Percentiles rank a stretch among this genome's conserved stretches.
phyloP scores from a whole-genome alignment of 2,888 invertebrate species.

The Dryobotodes eremita region DNA sequence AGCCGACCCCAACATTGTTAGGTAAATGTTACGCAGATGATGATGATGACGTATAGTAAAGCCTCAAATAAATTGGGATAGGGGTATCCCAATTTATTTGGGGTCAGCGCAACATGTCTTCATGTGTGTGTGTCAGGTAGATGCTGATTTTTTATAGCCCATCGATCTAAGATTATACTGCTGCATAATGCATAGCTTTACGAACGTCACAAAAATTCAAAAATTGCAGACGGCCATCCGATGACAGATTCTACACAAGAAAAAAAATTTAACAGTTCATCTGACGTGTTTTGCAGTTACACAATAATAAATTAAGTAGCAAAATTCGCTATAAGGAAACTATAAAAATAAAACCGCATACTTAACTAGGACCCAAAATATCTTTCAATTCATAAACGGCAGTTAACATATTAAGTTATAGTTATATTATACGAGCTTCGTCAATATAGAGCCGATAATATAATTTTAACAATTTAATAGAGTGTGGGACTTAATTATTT shows the following conservation, averaged over 20 bases:
- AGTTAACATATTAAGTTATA: not conserved
- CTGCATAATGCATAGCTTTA: conserved; percentile 9
- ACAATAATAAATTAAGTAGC: conserved; percentile 8
- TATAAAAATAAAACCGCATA: conserved; percentile 1
- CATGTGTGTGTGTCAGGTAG: too few relatives aligned
- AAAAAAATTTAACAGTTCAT: not conserved
- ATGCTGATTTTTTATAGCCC: too few relatives aligned
- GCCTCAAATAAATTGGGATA: too few relatives aligned
- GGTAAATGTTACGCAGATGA: too few relatives aligned
- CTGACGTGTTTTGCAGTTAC: not conserved
- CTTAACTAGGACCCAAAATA: not conserved
- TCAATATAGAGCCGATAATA: conserved; percentile 12
- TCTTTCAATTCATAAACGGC: not conserved
- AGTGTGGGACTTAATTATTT: conserved; percentile 22
- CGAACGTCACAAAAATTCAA: not conserved
- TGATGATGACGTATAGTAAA: too few relatives aligned
- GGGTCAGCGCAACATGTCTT: too few relatives aligned
- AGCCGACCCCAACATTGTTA: too few relatives aligned
- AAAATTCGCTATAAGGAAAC: conserved; percentile 22
- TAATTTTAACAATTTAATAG: not conserved
- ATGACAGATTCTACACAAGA: not conserved
- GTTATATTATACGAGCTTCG: conserved; percentile 21
- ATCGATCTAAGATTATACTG: too few relatives aligned
- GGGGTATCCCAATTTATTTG: too few relatives aligned
- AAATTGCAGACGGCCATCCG: conserved; percentile 1